Evolutionary conservation across 2,888 invertebrate genomes (phyloP), one percentile per base, ranked within the genome.

Genomic region (Cheiracanthium punctorium): DNA sequence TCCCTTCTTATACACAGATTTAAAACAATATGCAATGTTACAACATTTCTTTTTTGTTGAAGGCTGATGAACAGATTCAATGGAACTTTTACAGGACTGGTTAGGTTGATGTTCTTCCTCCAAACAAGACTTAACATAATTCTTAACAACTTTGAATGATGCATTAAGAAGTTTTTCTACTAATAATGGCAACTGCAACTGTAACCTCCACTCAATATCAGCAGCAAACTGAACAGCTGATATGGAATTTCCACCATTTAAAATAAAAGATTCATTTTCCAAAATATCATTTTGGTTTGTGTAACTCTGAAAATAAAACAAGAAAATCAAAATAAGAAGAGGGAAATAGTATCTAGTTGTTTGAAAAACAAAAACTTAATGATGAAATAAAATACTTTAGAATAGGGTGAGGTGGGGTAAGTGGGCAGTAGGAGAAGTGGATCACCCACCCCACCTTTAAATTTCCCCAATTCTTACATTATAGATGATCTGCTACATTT

Each of bases 241-340:
- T 86, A 96, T 93, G 0, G 96, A 96, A 90, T 94, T 94, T 1
- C 96, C 96, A 33, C 96, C 96, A 65, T 84, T 82, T 0, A 85
- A 37, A 2, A 91, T 82, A 88, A 92, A 92, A 64, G 89, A 90
- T 67, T 90, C 90, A 33, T 69, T 30, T 29, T 88, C 76, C 29
- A n/a, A 41, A 48, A 88, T 14, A 32, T 17, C 29, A 12, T 8
- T 20, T 43, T 70, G 71, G 14, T 65, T 79, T 48, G 88, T 84
- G 37, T 84, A 86, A 10, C 70, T 33, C 88, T 89, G 52, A 0
- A 81, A 86, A 77, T 67, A 76, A 32, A 33, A n/a, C n/a, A n/a
- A n/a, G n/a, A n/a, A n/a, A n/a, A n/a, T n/a, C n/a, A n/a, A n/a
- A n/a, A n/a, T n/a, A n/a, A n/a, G n/a, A n/a, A n/a, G n/a, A n/a